phyloP scores from a whole-genome alignment of 2,113 vertebrate species.

The Trematomus loennbergii region DNA sequence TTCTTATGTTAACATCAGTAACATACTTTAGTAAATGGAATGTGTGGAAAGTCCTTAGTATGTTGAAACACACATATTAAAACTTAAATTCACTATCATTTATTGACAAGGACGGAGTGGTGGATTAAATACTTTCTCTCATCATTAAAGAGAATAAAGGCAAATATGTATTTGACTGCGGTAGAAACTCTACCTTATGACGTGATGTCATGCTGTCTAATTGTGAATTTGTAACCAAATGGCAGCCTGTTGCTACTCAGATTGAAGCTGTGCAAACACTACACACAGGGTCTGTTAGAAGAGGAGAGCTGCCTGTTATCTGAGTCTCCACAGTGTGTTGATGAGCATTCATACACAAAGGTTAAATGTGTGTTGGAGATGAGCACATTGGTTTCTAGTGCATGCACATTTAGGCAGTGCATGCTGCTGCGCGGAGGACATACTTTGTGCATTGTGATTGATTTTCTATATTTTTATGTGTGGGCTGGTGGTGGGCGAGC shows the following conservation, averaged over 20 bases:
- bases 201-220: slow-evolving; percentile 31
- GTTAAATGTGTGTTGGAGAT: slow-evolving; percentile 24
- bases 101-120: too few relatives aligned
- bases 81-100: too few relatives aligned
- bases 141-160: neutral
- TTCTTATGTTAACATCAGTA: too few relatives aligned
- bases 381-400: slow-evolving; percentile 30
- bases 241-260: slow-evolving; percentile 41
- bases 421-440: neutral
- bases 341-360: slow-evolving; percentile 9
- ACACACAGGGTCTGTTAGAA: slow-evolving; percentile 13
- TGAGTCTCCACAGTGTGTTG: slow-evolving; percentile 25
- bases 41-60: too few relatives aligned
- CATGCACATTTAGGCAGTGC: slow-evolving; percentile 25
- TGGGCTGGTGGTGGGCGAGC: slow-evolving; percentile 50
- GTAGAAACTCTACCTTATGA: slow-evolving; percentile 20
- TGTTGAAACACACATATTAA: too few relatives aligned
- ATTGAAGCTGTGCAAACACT: slow-evolving; percentile 21
- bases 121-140: too few relatives aligned
- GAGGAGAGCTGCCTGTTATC: slow-evolving; percentile 36
- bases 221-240: slow-evolving; percentile 24
- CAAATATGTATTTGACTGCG: neutral
- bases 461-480: slow-evolving; percentile 14
- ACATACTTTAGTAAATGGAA: too few relatives aligned
- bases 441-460: slow-evolving; percentile 18